A percentile compares a stretch with the other conserved stretches of the same genome.
phyloP scores from a whole-genome alignment of 2,888 invertebrate genomes.

The Zootermopsis nevadensis region DNA sequence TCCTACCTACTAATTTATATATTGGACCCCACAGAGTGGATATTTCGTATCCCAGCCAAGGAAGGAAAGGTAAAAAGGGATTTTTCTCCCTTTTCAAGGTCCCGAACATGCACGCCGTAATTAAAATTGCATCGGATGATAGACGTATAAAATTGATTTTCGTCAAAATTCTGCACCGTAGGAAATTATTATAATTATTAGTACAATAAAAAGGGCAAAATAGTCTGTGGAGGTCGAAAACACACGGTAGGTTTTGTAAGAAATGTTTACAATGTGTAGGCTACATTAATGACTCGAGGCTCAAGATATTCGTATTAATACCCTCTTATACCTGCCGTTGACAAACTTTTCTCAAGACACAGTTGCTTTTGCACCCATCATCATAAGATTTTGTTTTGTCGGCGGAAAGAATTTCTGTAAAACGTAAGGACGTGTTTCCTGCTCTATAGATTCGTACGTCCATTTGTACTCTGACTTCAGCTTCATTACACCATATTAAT shows the following conservation, averaged over 20 bases:
- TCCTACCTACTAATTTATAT: background rate
- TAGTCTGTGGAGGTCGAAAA: background rate
- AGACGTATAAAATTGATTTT: background rate
- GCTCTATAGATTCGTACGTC: too few relatives aligned
- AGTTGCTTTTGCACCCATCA: too few relatives aligned
- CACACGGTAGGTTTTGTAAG: background rate
- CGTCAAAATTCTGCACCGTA: background rate
- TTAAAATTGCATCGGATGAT: background rate
- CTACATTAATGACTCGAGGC: too few relatives aligned
- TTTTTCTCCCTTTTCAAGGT: background rate
- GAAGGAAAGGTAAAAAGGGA: background rate
- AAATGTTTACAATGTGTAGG: background rate
- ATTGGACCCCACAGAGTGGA: background rate
- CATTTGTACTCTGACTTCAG: too few relatives aligned
- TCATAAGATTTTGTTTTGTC: too few relatives aligned
- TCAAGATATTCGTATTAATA: too few relatives aligned
- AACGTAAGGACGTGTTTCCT: too few relatives aligned
- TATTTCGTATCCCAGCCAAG: background rate
- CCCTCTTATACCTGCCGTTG: too few relatives aligned
- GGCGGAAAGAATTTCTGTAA: too few relatives aligned
- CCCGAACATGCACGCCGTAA: background rate
- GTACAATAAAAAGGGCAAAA: background rate
- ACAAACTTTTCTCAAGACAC: too few relatives aligned
- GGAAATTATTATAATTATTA: background rate
- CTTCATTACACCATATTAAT: too few relatives aligned